Percentiles rank a stretch among this genome's conserved stretches.
These are phyloP conservation scores for Chrysogorgia sp. DNA, from an alignment of 92 coral and sea anemone genomes.

Conservation along the genomic window DNA sequence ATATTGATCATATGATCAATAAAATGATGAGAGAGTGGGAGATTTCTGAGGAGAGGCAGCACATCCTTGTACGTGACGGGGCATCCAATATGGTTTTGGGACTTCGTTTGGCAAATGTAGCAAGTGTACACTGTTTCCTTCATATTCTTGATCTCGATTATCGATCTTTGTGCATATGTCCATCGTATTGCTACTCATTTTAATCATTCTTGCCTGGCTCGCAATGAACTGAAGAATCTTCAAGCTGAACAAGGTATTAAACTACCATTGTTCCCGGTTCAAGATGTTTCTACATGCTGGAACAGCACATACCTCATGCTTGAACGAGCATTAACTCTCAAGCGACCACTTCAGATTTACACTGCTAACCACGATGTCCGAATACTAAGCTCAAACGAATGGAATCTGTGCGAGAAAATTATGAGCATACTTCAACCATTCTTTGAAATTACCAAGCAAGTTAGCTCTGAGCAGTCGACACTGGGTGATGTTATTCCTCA, in stretches of 20 bases:
- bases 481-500: conserved; percentile 23
- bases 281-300: conserved; percentile 38
- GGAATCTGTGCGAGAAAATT: conserved; percentile 41
- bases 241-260: conserved; percentile 31
- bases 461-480: conserved; percentile 19
- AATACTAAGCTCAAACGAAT: conserved; percentile 10
- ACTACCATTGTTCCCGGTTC: conserved; percentile 26
- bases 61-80: conserved; percentile 25
- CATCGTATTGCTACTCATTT: conserved; percentile 29
- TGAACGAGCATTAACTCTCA: conserved; percentile 27
- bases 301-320: conserved; percentile 45
- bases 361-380: conserved; percentile 34
- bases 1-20: conserved; percentile 8
- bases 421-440: conserved; percentile 35
- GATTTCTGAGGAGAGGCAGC: conserved; percentile 22
- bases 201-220: conserved; percentile 27
- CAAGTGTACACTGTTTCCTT: conserved; percentile 19
- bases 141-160: conserved; percentile 32
- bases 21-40: conserved; percentile 24
- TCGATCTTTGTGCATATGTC: conserved; percentile 26
- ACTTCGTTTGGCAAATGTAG: conserved; percentile 18
- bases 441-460: conserved; percentile 34
- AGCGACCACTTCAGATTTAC: conserved; percentile 36
- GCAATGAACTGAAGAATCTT: conserved; percentile 21
- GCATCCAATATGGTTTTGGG: conserved; percentile 32